Percentiles rank a stretch among this genome's conserved stretches.
phyloP scores from a whole-genome alignment of 2,113 vertebrate genomes.

The Natator depressus region DNA sequence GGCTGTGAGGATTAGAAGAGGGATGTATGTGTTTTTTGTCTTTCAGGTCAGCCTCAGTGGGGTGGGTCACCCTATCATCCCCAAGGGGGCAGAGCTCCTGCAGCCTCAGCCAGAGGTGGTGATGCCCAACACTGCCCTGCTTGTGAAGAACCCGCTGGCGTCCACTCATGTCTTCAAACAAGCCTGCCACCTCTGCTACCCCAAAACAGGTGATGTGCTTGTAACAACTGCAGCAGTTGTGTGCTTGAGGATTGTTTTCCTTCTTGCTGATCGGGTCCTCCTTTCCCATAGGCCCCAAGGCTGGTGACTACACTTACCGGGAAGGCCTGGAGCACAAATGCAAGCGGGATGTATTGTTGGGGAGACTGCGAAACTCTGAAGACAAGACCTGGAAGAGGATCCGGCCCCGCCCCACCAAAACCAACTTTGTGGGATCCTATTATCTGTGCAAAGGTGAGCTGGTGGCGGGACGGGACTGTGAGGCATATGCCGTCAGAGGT shows the following conservation, averaged over 20 bases:
- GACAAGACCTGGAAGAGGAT: slow-evolving; percentile 94
- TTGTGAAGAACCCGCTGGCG: slow-evolving; percentile 91
- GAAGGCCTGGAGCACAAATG: slow-evolving; percentile 90
- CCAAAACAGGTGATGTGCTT: slow-evolving; percentile 88
- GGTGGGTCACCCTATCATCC: slow-evolving; percentile 45
- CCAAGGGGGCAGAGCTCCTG: slow-evolving; percentile 44
- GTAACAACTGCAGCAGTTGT: neutral
- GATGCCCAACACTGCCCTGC: slow-evolving; percentile 85
- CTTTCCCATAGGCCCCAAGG: slow-evolving; percentile 80
- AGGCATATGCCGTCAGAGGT: rapidly evolving
- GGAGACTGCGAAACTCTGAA: slow-evolving; percentile 78
- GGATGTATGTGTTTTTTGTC: neutral
- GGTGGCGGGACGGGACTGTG: neutral
- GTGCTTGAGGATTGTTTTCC: neutral
- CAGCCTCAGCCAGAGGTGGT: slow-evolving; percentile 67
- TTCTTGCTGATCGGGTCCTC: neutral
- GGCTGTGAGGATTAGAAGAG: slow-evolving; percentile 1
- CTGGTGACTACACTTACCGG: slow-evolving; percentile 86
- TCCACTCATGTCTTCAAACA: slow-evolving; percentile 91
- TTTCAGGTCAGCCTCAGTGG: slow-evolving; percentile 56
- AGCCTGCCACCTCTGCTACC: slow-evolving; percentile 91
- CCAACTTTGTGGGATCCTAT: slow-evolving; percentile 88
- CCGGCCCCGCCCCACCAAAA: slow-evolving; percentile 84
- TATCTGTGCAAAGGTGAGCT: slow-evolving; percentile 91
- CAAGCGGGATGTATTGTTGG: slow-evolving; percentile 86